These are phyloP conservation scores for Porites lobata DNA, from an alignment of 92 coral and sea anemone species.

Conservation along the genomic window DNA sequence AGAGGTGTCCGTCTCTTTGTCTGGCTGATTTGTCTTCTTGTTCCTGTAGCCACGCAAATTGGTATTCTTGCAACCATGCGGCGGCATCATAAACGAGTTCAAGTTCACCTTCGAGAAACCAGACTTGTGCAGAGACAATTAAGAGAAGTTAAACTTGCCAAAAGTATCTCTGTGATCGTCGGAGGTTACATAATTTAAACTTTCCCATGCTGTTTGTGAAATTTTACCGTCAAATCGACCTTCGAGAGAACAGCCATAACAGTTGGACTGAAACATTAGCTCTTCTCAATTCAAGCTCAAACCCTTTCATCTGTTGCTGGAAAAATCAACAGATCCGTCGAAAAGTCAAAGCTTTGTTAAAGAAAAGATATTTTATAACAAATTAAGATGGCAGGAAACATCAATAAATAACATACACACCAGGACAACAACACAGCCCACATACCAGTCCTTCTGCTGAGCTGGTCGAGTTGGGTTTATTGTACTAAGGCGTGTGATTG, in stretches of 20 bases:
- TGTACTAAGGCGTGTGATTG: too few species aligned
- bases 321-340: slow-evolving; percentile 37
- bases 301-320: slow-evolving; percentile 77
- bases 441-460: too few species aligned
- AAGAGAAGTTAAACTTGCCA: background rate
- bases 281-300: slow-evolving; percentile 66
- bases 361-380: background rate
- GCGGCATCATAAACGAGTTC: slow-evolving; percentile 8
- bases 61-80: slow-evolving; percentile 4
- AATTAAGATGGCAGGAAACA: too few species aligned
- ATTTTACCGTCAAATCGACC: slow-evolving; percentile 50
- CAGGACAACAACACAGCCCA: too few species aligned
- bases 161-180: slow-evolving; percentile 58
- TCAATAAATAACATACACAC: too few species aligned
- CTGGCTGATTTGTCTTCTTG: slow-evolving; percentile 18
- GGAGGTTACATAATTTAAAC: slow-evolving; percentile 60
- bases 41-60: slow-evolving; percentile 1
- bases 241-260: slow-evolving; percentile 38
- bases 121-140: background rate
- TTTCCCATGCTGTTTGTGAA: slow-evolving; percentile 66
- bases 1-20: slow-evolving; percentile 14
- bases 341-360: background rate
- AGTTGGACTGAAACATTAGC: slow-evolving; percentile 81
- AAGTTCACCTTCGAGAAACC: background rate
- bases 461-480: too few species aligned